Evolutionary conservation across 2,888 invertebrate genomes (phyloP).

Genomic region (Pseudococcus viburni): DNA sequence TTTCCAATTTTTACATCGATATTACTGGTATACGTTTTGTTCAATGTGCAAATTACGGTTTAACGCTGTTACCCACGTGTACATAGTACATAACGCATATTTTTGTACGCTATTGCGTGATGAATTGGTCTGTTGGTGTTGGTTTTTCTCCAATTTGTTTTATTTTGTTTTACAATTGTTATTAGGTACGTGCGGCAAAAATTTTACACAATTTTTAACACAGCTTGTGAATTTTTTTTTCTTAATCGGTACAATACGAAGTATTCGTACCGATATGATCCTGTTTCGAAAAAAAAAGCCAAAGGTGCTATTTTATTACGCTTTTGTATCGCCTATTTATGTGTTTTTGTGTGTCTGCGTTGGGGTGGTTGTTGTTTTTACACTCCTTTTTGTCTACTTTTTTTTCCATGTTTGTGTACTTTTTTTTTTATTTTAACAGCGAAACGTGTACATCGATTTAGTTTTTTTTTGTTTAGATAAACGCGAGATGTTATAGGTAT

Average conservation of each 20-base stretch:
- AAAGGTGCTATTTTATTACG: constrained; percentile 19
- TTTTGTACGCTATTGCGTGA: constrained; percentile 15
- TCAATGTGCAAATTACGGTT: constrained; percentile 1
- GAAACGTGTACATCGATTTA: neutral
- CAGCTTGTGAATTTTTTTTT: constrained; percentile 36
- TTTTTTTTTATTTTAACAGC: constrained; percentile 28
- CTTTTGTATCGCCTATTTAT: constrained; percentile 29
- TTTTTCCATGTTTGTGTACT: constrained; percentile 5
- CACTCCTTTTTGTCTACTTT: constrained; percentile 4
- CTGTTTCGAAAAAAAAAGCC: neutral
- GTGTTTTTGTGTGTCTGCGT: constrained; percentile 10
- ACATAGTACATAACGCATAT: neutral
- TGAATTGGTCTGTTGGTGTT: neutral
- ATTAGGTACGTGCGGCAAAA: neutral
- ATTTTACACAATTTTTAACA: constrained; percentile 30
- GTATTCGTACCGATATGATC: neutral
- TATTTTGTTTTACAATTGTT: neutral
- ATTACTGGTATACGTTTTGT: neutral
- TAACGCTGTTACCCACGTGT: constrained; percentile 11
- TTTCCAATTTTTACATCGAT: neutral
- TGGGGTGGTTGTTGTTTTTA: constrained; percentile 9
- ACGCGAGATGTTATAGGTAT: neutral
- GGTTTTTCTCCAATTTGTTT: neutral
- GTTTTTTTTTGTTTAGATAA: constrained; percentile 27
- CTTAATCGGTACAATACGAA: neutral